Evolutionary conservation across 2,888 invertebrate species (phyloP).

Genomic region (Eupithecia inturbata): DNA sequence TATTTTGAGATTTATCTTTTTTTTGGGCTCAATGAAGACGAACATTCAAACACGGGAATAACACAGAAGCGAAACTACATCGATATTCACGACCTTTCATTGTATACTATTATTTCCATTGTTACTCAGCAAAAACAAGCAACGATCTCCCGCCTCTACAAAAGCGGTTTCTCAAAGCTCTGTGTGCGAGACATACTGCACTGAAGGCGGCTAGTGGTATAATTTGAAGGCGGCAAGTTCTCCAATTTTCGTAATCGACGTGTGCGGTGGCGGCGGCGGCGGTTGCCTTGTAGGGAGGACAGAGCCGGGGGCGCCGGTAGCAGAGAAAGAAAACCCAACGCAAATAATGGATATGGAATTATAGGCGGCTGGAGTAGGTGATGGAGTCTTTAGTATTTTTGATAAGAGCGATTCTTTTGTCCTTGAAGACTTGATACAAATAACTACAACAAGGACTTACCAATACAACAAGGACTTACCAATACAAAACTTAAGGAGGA

Average conservation of each 20-base stretch:
- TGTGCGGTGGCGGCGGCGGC: conserved; percentile 69
- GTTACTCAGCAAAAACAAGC: conserved; percentile 1
- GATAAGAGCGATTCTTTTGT: not conserved
- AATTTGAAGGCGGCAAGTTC: conserved; percentile 71
- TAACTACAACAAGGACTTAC: too few relatives aligned
- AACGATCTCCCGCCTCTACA: conserved; percentile 23
- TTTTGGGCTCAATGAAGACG: not conserved
- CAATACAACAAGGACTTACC: too few relatives aligned
- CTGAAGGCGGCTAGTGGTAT: conserved; percentile 60
- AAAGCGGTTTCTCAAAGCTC: conserved; percentile 5
- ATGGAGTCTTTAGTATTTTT: conserved; percentile 10
- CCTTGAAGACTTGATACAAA: not conserved
- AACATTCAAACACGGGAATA: not conserved
- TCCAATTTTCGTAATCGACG: conserved; percentile 73
- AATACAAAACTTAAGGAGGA: not conserved
- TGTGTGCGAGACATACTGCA: conserved; percentile 61
- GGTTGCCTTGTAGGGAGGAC: conserved; percentile 63
- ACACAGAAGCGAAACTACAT: not conserved
- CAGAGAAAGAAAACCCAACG: conserved; percentile 26
- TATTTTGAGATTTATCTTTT: not conserved
- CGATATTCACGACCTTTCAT: not conserved
- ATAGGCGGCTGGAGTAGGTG: conserved; percentile 5
- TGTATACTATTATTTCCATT: not conserved
- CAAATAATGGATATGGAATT: conserved; percentile 28
- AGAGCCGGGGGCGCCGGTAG: conserved; percentile 50